Percentiles rank a stretch among this genome's conserved stretches.
phyloP scores from a whole-genome alignment of 2,113 vertebrate genomes.

The Onychostruthus taczanowskii region DNA sequence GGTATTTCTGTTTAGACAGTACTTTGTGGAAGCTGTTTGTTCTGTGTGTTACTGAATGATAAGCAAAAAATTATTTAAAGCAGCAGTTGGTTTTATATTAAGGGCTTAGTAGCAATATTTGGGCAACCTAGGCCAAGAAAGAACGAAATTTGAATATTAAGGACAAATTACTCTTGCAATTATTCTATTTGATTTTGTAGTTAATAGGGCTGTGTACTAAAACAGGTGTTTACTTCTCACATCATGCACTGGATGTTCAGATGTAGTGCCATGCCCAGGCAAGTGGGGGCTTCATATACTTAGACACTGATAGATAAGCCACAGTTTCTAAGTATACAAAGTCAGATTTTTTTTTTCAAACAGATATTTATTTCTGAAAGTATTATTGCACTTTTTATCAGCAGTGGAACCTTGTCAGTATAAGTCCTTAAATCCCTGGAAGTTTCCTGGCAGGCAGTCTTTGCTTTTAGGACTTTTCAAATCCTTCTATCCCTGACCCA shows the following conservation, averaged over 20 bases:
- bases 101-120: background rate
- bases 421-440: background rate
- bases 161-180: background rate
- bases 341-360: background rate
- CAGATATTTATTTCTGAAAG: background rate
- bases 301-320: background rate
- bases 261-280: background rate
- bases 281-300: background rate
- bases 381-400: background rate
- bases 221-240: background rate
- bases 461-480: background rate
- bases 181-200: background rate
- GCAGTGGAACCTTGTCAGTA: background rate
- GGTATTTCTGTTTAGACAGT: background rate
- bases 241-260: background rate
- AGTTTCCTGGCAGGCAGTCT: background rate
- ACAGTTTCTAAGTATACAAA: background rate
- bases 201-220: background rate
- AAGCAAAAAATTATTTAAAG: background rate
- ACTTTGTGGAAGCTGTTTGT: background rate
- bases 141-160: background rate
- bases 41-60: background rate
- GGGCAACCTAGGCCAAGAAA: background rate
- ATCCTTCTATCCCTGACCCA: background rate
- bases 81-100: background rate